A percentile compares a stretch with the other conserved stretches of the same genome.
Evolutionary conservation across 2,797 vertebrate genomes (phyloP).

Genomic region (Coregonus suidteri): DNA sequence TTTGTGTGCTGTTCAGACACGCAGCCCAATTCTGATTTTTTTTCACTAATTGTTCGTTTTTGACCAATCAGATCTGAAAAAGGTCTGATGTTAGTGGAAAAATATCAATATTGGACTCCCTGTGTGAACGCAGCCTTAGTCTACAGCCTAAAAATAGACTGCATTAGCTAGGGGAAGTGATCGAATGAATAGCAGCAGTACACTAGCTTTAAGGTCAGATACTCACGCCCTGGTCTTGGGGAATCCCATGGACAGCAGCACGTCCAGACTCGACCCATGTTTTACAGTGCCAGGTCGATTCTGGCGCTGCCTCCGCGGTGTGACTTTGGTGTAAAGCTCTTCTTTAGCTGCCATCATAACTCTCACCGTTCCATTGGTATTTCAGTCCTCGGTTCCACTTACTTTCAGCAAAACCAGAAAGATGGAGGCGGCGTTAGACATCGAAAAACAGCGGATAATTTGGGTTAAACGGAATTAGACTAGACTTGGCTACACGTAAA

Average conservation of each 20-base stretch:
- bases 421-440: slow-evolving; percentile 26
- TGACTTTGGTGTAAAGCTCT: slow-evolving; percentile 91
- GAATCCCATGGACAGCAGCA: slow-evolving; percentile 95
- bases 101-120: no score
- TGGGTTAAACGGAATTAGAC: slow-evolving; percentile 27
- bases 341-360: slow-evolving; percentile 87
- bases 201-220: slow-evolving; percentile 26
- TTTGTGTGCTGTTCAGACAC: no score
- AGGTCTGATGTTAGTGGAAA: no score
- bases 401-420: slow-evolving; percentile 31
- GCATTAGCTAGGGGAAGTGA: not conserved
- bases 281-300: slow-evolving; percentile 85
- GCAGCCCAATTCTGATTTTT: no score
- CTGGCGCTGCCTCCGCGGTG: slow-evolving; percentile 88
- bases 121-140: not conserved
- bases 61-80: no score
- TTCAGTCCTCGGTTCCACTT: slow-evolving; percentile 46
- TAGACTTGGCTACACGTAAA: slow-evolving; percentile 5
- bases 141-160: not conserved
- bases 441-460: slow-evolving; percentile 41
- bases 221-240: slow-evolving; percentile 96
- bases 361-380: slow-evolving; percentile 73
- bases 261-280: slow-evolving; percentile 89
- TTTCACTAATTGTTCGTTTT: no score
- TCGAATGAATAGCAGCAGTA: not conserved